These are phyloP conservation scores for Taenaris catops DNA, from an alignment of 2,888 invertebrate genomes.

Conservation along the genomic window DNA sequence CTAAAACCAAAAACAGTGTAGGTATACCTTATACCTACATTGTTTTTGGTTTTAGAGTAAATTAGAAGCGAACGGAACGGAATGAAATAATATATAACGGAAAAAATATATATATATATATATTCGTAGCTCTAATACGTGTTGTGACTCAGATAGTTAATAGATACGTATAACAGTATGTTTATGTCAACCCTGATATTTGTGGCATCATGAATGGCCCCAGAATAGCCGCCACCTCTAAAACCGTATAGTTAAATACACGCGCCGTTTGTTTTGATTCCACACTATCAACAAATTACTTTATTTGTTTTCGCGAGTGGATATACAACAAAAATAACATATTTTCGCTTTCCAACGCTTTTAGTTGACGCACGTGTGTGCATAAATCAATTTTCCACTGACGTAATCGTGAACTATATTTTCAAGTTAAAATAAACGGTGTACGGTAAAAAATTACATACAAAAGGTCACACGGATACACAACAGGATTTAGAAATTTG, in stretches of 20 bases:
- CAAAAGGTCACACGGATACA: slow-evolving; percentile 15
- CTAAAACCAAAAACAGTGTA: too few species aligned
- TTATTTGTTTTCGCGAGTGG: slow-evolving; percentile 19
- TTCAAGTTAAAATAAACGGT: slow-evolving; percentile 11
- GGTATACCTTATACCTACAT: too few species aligned
- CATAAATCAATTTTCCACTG: not conserved
- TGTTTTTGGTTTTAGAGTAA: too few species aligned
- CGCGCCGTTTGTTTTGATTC: slow-evolving; percentile 35
- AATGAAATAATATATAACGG: too few species aligned
- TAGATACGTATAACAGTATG: slow-evolving; percentile 33
- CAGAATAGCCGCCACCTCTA: slow-evolving; percentile 47
- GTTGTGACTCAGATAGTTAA: too few species aligned
- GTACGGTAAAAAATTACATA: slow-evolving; percentile 3
- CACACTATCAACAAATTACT: slow-evolving; percentile 27
- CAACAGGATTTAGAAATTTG: slow-evolving; percentile 20
- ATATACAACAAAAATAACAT: too few species aligned
- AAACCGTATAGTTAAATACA: slow-evolving; percentile 47
- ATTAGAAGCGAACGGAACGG: too few species aligned
- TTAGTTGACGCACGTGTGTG: not conserved
- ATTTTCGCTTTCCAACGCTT: slow-evolving; percentile 11
- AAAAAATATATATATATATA: too few species aligned
- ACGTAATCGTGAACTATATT: not conserved
- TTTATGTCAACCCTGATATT: slow-evolving; percentile 34
- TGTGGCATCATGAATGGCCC: slow-evolving; percentile 42
- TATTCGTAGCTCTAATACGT: too few species aligned